Evolutionary conservation across 2,888 invertebrate species (phyloP), one percentile per base, ranked within the genome.

Genomic region (Tenthredo mesomela): DNA sequence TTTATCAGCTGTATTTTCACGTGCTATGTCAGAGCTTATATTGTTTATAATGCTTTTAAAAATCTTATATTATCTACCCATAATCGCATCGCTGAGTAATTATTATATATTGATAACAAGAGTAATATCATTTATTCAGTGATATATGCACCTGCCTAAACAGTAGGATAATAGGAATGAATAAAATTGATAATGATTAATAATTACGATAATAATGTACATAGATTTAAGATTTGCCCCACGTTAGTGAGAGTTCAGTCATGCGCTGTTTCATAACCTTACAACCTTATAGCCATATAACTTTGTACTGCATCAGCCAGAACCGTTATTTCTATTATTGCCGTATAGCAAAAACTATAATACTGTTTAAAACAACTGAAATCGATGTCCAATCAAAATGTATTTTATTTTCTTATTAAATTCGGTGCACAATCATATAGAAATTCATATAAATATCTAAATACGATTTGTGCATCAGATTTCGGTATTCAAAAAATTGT

Each of bases 241-340:
- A n/a, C 18, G 21, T 25, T 77, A 25, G 47, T n/a, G 54, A 33
- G 54, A 33, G 77, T 77, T 33, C 43, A 54, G 50, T 54, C 29
- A 54, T 37, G 29, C 77, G 43, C 73, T 73, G 73, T 73, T 73
- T 73, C 73, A 25, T 47, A 73, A 73, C n/a, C 18, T 73, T 61
- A 25, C n/a, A 33, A 25, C 43, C 25, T 73, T 73, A 37, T 4
- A n/a, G n/a, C n/a, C n/a, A n/a, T 7, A 33, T 70, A 5, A 33
- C 12, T 37, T 37, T 25, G 1, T 73, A 73, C 43, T 25, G 9
- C 73, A 73, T 15, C 18, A 6, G 12, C 1, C 15, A 73, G 21
- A 73, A 70, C 33, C 25, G 33, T 37, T 40, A 73, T 47, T 73
- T 73, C 21, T 73, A 33, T 43, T 25, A 73, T 73, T 21, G 21